Base-by-base conservation (phyloP, 2,797 vertebrate species). In the Acanthurus leucopareius region DNA sequence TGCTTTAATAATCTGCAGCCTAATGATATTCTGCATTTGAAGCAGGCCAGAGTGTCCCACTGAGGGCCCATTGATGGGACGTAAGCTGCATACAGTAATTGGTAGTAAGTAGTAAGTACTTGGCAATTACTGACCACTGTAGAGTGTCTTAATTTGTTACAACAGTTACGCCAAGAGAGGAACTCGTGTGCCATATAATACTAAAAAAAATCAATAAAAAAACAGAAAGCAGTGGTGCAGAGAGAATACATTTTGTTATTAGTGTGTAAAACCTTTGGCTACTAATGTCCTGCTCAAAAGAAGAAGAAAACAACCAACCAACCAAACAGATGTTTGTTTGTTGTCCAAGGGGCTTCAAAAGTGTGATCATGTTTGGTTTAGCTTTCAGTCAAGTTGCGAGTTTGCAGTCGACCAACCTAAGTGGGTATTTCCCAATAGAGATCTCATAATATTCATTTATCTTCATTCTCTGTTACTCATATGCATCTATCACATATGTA, bases 21-120 rank as follows among this genome's bases (percentile, higher is more conserved):
- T 58, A 32, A 73, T 79, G 61, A 61, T 72, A 73, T 54, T 77
- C 47, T 63, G 75, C 63, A 54, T 72, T 60, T 79, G 35, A 66
- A 85, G 70, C 57, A 62, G 54, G 64, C 49, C 56, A 77, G 52
- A 64, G 62, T 60, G 53, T 38, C 59, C 63, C 71, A 73, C 61
- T 10, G 2, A 67, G 73, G 10, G 44, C 28, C 62, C 69, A 48
- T 45, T 69, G 69, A 73, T 53, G 59, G 64, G 49, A 56, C 32
- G 45, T 79, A 73, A 82, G 83, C 65, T 61, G 60, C 65, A 48
- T 25, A n/a, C 35, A 56, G 63, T 77, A 84, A 87, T 67, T 86
- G 77, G 53, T 70, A 70, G 48, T 63, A 81, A 79, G 69, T 58
- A 42, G 47, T 42, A 59, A 82, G 72, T 68, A 79, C 78, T 84